Evolutionary conservation across 2,113 vertebrate species (phyloP).

Genomic region (Pelobates fuscus): DNA sequence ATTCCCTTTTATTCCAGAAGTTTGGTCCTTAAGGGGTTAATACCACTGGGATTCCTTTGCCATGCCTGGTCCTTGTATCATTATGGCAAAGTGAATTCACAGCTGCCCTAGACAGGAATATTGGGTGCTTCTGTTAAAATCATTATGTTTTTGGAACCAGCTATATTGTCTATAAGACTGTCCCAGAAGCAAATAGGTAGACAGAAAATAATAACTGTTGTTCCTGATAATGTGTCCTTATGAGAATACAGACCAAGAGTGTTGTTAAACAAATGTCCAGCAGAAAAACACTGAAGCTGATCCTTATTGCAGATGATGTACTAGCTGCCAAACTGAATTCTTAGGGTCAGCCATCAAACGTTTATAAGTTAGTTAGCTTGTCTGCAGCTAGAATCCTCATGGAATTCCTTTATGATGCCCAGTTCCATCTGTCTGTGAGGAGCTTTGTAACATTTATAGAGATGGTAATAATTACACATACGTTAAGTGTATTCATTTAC

Average conservation of each 20-base stretch:
- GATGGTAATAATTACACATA: not conserved
- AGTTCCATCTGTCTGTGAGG: not conserved
- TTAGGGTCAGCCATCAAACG: not conserved
- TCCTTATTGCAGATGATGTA: conserved; percentile 21
- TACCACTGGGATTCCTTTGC: no score
- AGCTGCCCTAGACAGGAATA: no score
- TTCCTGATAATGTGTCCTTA: not conserved
- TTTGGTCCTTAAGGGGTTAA: no score
- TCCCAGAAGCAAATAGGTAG: no score
- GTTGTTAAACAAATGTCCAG: not conserved
- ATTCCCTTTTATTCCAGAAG: no score
- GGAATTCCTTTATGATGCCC: conserved; percentile 8
- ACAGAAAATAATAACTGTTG: no score
- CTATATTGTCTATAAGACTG: no score
- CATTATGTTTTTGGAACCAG: no score
- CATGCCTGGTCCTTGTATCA: no score
- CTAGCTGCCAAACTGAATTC: conserved; percentile 19
- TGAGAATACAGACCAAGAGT: not conserved
- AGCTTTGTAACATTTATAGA: not conserved
- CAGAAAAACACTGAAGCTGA: conserved; percentile 2
- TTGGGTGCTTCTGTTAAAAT: no score
- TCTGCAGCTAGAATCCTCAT: not conserved
- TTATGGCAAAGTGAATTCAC: no score
- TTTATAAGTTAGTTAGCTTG: conserved; percentile 13
- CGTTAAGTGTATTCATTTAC: no score